Conservation (phyloP, 2,113 vertebrate genomes). For the Gavia stellata region DNA sequence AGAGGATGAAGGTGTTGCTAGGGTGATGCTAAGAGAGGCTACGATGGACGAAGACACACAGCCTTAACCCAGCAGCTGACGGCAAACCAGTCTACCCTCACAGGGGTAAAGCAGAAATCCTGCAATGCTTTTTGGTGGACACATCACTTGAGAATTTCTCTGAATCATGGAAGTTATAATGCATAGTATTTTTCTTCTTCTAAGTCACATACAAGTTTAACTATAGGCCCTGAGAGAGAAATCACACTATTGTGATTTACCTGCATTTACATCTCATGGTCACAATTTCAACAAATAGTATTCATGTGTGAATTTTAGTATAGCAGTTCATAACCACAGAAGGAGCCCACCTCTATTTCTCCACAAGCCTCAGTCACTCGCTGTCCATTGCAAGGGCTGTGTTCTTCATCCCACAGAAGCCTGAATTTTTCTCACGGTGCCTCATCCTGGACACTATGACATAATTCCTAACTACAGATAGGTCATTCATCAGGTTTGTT, state of each 20-base stretch:
- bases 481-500: background rate
- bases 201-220: background rate
- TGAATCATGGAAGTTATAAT: background rate
- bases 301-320: background rate
- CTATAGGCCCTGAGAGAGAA: background rate
- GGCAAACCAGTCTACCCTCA: background rate
- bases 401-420: background rate
- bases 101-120: background rate
- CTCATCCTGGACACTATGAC: background rate
- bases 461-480: background rate
- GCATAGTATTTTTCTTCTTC: background rate
- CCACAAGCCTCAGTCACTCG: fast-evolving
- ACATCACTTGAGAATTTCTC: background rate
- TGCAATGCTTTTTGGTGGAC: background rate
- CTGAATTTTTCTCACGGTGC: background rate
- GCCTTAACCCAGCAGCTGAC: background rate
- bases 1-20: background rate
- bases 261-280: background rate
- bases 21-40: background rate
- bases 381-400: background rate
- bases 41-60: background rate
- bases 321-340: background rate
- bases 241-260: background rate
- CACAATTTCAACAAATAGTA: background rate
- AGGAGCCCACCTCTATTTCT: background rate